Percentiles rank a stretch among this genome's conserved stretches.
These are phyloP conservation scores for Maconellicoccus hirsutus DNA, from an alignment of 1,140 invertebrate species.

Conservation along the genomic window DNA sequence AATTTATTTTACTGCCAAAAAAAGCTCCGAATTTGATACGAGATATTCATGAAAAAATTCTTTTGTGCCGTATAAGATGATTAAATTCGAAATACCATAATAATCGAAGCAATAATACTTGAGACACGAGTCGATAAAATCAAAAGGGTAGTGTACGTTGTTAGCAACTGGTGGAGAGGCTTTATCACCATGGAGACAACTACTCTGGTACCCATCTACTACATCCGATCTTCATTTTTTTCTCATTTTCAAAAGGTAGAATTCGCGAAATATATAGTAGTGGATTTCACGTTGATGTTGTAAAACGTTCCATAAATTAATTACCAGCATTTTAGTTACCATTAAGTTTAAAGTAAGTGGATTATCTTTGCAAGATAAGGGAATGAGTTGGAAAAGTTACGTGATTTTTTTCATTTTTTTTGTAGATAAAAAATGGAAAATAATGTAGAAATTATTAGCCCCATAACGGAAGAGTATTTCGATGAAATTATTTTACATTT, in stretches of 20 bases:
- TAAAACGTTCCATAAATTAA: neutral
- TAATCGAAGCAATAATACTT: slow-evolving; percentile 9
- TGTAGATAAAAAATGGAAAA: slow-evolving; percentile 14
- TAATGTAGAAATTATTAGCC: slow-evolving; percentile 27
- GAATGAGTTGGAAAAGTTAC: neutral
- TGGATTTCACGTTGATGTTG: neutral
- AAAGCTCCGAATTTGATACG: neutral
- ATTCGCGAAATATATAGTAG: neutral
- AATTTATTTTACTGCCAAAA: neutral
- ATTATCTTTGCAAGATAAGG: neutral
- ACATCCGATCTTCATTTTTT: neutral
- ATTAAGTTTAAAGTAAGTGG: neutral
- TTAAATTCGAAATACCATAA: slow-evolving; percentile 1
- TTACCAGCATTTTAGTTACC: neutral
- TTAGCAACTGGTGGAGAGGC: slow-evolving; percentile 16
- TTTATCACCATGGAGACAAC: slow-evolving; percentile 17
- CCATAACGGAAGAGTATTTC: slow-evolving; percentile 29
- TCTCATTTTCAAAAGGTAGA: neutral
- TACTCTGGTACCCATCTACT: slow-evolving; percentile 11
- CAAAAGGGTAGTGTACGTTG: slow-evolving; percentile 14
- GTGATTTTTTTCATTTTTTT: neutral
- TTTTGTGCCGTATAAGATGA: neutral
- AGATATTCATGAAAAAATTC: neutral
- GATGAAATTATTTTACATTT: slow-evolving; percentile 54
- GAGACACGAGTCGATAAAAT: slow-evolving; percentile 18